Conservation (phyloP, 2,888 invertebrate genomes). For the Leucania comma region DNA sequence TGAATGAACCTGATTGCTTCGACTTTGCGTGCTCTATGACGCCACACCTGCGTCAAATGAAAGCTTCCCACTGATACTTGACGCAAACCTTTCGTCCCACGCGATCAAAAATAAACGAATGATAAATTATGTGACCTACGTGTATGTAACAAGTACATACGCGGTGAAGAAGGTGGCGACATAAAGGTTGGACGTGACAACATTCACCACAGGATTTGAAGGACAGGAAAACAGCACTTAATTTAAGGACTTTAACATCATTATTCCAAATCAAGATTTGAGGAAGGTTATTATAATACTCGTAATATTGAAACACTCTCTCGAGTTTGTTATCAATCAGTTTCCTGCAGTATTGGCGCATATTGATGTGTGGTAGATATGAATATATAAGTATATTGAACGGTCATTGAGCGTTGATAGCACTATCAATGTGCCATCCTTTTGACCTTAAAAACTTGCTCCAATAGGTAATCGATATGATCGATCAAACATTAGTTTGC, state of each 20-base stretch:
- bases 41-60: slow-evolving; percentile 48
- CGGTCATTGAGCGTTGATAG: slow-evolving; percentile 38
- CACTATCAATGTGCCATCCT: slow-evolving; percentile 39
- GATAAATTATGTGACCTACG: slow-evolving; percentile 39
- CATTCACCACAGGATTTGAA: slow-evolving; percentile 14
- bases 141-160: not conserved
- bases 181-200: slow-evolving; percentile 40
- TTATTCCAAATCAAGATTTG: slow-evolving; percentile 17
- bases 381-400: slow-evolving; percentile 18
- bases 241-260: slow-evolving; percentile 8
- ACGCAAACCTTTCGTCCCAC: slow-evolving; percentile 51
- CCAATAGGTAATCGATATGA: slow-evolving; percentile 36
- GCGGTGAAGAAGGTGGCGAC: not conserved
- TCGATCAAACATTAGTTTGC: slow-evolving; percentile 15
- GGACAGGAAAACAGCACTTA: slow-evolving; percentile 44
- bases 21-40: slow-evolving; percentile 40
- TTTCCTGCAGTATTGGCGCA: slow-evolving; percentile 16
- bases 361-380: slow-evolving; percentile 30
- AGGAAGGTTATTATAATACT: slow-evolving; percentile 24
- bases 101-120: slow-evolving; percentile 37
- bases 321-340: slow-evolving; percentile 28
- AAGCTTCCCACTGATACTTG: slow-evolving; percentile 41
- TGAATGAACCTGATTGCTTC: slow-evolving; percentile 23
- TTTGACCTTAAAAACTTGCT: slow-evolving; percentile 35
- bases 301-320: slow-evolving; percentile 2